Percentiles rank a stretch among this genome's conserved stretches.
These are phyloP conservation scores for Siniperca undulata DNA, from an alignment of 2,797 vertebrate genomes.

Conservation along the genomic window DNA sequence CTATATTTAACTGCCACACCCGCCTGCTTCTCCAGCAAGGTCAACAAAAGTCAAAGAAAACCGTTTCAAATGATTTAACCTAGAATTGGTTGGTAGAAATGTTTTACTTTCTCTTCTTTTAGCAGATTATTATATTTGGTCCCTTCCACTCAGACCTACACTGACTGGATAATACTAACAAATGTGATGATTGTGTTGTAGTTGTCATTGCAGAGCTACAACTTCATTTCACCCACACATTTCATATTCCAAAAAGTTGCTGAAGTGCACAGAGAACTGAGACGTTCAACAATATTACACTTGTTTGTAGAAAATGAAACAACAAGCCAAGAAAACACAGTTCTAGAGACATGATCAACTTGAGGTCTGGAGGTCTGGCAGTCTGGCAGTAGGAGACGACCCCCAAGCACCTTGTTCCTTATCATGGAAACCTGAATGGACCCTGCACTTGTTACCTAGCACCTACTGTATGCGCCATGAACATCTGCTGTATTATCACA, in stretches of 20 bases:
- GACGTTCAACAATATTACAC: background rate
- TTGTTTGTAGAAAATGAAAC: background rate
- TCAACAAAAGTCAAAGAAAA: background rate
- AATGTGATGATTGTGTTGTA: constrained; percentile 20
- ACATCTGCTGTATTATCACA: constrained; percentile 24
- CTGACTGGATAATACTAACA: constrained; percentile 19
- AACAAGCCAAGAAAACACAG: background rate
- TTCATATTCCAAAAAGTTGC: background rate
- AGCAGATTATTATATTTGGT: background rate
- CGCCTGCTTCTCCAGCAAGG: background rate
- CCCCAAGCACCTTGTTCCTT: background rate
- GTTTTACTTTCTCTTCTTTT: background rate
- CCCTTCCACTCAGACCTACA: background rate
- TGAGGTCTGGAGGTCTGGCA: background rate
- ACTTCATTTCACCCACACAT: background rate
- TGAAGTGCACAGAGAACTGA: background rate
- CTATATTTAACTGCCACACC: constrained; percentile 16
- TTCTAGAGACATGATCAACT: background rate
- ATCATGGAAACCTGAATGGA: constrained; percentile 3
- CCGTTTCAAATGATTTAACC: background rate
- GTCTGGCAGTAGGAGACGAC: background rate
- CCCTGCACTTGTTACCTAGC: background rate
- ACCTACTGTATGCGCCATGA: background rate
- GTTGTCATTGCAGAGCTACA: background rate
- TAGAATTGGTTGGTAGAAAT: background rate